A percentile compares a stretch with the other conserved stretches of the same genome.
Conservation (phyloP, 2,888 invertebrate species). For the Taphrorychus bicolor region DNA sequence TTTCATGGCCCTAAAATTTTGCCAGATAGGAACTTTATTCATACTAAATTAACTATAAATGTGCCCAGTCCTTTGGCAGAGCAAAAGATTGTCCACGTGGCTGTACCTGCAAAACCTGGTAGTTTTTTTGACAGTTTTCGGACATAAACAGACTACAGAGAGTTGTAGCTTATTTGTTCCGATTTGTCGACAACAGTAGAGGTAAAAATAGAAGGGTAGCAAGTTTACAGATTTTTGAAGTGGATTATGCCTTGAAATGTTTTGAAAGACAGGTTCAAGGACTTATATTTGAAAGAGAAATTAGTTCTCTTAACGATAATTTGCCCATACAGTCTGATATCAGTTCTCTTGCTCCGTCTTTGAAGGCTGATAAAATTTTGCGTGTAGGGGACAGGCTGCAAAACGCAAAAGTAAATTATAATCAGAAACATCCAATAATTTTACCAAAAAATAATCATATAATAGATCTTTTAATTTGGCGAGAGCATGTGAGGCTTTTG, state of each 20-base stretch:
- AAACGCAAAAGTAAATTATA: slow-evolving; percentile 21
- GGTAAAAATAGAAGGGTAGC: neutral
- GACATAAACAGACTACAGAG: neutral
- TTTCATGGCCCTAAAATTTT: slow-evolving; percentile 19
- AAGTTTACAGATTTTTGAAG: neutral
- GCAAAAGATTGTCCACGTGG: neutral
- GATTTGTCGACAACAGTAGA: neutral
- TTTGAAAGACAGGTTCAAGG: neutral
- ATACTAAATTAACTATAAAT: neutral
- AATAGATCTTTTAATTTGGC: slow-evolving; percentile 27
- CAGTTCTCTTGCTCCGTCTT: slow-evolving; percentile 21
- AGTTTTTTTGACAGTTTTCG: slow-evolving; percentile 6
- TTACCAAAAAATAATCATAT: slow-evolving; percentile 29
- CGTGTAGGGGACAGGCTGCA: slow-evolving; percentile 30
- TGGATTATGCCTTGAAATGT: neutral
- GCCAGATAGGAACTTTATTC: neutral
- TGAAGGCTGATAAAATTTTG: slow-evolving; percentile 14
- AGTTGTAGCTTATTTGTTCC: neutral
- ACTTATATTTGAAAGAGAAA: neutral
- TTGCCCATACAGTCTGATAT: slow-evolving; percentile 10
- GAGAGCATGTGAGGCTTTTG: slow-evolving; percentile 27
- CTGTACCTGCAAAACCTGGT: neutral
- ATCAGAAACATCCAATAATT: slow-evolving; percentile 38
- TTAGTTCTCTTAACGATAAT: neutral
- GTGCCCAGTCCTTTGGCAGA: neutral